Base-by-base conservation (phyloP, 2,888 invertebrate species). In the Salpingus planirostris region DNA sequence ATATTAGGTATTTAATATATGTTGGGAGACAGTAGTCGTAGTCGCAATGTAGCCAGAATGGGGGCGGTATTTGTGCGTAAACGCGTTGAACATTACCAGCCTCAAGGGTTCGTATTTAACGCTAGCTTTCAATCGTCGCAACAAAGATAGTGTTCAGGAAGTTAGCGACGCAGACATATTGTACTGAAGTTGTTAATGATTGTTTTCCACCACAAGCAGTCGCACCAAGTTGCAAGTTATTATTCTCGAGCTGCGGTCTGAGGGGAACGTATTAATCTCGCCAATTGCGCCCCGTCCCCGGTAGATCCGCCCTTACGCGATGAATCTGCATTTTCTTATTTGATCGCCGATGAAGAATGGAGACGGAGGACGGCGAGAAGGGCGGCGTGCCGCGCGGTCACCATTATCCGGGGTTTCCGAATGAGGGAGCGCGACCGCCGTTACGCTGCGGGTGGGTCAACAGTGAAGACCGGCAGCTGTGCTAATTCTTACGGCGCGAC, bases 171-270 rank as follows among this genome's bases (percentile, higher is more conserved):
- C 43, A 46, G 48, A 49, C 52, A 48, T 52, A 48, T 48, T 49
- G 48, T 48, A 45, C 39, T 46, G 36, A 49, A 52, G 49, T 50
- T 52, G 52, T 48, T 52, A 52, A 52, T 50, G 50, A 52, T 52
- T 48, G 48, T 52, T 52, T 49, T 47, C 49, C 38, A 47, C 49
- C 49, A 34, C 48, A 48, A 45, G 34, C 44, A 46, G 38, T 46
- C 47, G 33, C 32, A 41, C 42, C 31, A 46, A 47, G 42, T 45
- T 47, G 40, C 43, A 43, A 49, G 48, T 50, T 51, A 51, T 51
- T 49, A 51, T 51, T 50, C 49, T 40, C 40, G 38, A 43, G 41
- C 33, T 29, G 31, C 26, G 31, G 37, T 31, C 33, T 33, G 28
- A 33, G 36, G n/a, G n/a, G 31, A 38, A 29, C 39, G 29, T 36